A percentile compares a stretch with the other conserved stretches of the same genome.
phyloP scores from a whole-genome alignment of 2,797 vertebrate genomes.

The Cirrhinus mrigala region DNA sequence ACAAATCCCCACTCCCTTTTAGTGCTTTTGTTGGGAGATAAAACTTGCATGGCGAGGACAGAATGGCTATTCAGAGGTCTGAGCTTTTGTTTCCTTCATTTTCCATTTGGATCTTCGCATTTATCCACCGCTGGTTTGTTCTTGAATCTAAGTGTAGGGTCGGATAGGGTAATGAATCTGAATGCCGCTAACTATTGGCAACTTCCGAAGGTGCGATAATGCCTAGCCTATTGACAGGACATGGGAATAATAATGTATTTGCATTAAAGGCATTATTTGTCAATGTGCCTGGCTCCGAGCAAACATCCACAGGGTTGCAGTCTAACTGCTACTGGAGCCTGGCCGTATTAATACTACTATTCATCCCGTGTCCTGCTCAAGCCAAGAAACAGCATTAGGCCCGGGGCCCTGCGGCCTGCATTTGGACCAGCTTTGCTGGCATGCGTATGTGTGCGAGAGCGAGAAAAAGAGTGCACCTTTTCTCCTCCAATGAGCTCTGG shows the following conservation, averaged over 20 bases:
- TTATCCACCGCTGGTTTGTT: constrained; percentile 25
- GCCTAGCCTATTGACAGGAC: constrained; percentile 48
- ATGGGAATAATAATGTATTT: constrained; percentile 59
- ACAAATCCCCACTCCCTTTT: constrained; percentile 43
- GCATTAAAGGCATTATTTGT: constrained; percentile 60
- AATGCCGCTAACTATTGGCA: constrained; percentile 23
- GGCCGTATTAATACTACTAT: constrained; percentile 62
- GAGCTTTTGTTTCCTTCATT: constrained; percentile 41
- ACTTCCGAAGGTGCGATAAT: constrained; percentile 31
- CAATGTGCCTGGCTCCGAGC: constrained; percentile 49
- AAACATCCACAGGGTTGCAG: constrained; percentile 52
- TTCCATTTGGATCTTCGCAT: constrained; percentile 47
- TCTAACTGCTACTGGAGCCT: constrained; percentile 59
- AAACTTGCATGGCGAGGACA: constrained; percentile 33
- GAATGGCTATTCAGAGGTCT: constrained; percentile 47
- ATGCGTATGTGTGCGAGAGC: constrained; percentile 34
- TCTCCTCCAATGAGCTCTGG: constrained; percentile 63
- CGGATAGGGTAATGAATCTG: constrained; percentile 28
- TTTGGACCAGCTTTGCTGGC: constrained; percentile 57
- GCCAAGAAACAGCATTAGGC: constrained; percentile 67
- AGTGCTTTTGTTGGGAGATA: constrained; percentile 43
- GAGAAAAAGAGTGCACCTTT: constrained; percentile 58
- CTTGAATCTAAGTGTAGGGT: constrained; percentile 31
- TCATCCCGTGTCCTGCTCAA: constrained; percentile 58
- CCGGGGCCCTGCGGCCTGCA: constrained; percentile 58